Evolutionary conservation across 2,888 invertebrate genomes (phyloP), one percentile per base, ranked within the genome.

Genomic region (Drosophila eohydei): DNA sequence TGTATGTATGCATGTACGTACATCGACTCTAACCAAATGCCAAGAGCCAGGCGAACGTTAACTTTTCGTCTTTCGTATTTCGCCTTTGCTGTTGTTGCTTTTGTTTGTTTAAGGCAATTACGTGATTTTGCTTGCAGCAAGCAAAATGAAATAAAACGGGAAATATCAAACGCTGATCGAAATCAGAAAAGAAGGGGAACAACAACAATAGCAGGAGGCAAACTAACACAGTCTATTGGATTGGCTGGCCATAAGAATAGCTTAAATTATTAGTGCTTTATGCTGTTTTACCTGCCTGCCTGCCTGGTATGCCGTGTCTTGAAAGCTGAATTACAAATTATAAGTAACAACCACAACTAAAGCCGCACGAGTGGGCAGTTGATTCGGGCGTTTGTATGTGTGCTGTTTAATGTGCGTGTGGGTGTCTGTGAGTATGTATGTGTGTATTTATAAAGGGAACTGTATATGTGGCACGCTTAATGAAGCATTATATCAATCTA

Each of bases 401-500:
- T 36, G 30, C 21, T 21, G 21, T 21, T 21, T 21, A 21, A 26
- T 34, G 34, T 65, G 30, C 14, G 16, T 44, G 46, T 43, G 26
- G 48, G 21, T 40, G 32, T 38, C 28, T 67, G 41, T 28, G 26
- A 46, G 40, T 52, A 9, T 50, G 16, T 48, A 4, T 32, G n/a
- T 16, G 44, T 41, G 41, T 46, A 28, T 28, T n/a, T 46, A 21
- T 38, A 3, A 52, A 55, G 7, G 28, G 40, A 56, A 2, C 32
- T 34, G 32, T 21, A 16, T 12, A 36, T 28, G 46, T 46, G 16
- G 36, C 28, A 34, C 8, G 57, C 38, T 57, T 63, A 60, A 65
- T 70, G 68, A 57, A 72, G 46, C 70, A 71, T 61, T 65, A 71
- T 76, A 77, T 85, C 77, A 43, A 84, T 74, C 68, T 79, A 82